phyloP scores from a whole-genome alignment of 2,797 vertebrate genomes.

The Gorsachius magnificus region DNA sequence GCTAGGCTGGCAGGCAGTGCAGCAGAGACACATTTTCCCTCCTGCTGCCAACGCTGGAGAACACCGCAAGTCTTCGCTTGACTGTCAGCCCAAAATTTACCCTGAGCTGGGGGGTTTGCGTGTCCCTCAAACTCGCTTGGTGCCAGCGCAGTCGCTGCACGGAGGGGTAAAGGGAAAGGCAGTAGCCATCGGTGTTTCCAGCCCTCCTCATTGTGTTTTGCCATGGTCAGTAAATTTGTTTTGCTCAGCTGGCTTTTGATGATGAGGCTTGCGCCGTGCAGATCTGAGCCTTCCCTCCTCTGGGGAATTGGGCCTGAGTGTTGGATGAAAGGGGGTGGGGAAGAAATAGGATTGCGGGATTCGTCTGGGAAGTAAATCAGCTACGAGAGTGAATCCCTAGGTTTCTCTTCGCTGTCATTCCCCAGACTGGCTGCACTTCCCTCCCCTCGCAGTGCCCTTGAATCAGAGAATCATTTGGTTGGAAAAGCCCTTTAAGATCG shows the following conservation, averaged over 20 bases:
- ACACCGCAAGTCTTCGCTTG: not conserved
- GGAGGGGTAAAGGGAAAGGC: not conserved
- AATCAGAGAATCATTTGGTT: too few relatives aligned
- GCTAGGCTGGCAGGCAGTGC: not conserved
- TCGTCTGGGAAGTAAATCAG: not conserved
- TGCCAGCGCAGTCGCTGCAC: not conserved
- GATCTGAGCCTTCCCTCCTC: not conserved
- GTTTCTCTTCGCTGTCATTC: not conserved
- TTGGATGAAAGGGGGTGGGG: not conserved
- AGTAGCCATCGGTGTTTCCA: not conserved
- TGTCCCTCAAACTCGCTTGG: not conserved
- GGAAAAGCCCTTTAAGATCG: too few relatives aligned
- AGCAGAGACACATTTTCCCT: not conserved
- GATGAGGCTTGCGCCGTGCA: not conserved
- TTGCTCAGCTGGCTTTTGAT: not conserved
- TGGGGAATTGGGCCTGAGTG: not conserved
- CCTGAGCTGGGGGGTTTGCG: not conserved
- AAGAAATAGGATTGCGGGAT: not conserved
- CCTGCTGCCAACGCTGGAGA: not conserved
- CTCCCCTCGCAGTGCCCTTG: not conserved
- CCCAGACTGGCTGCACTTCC: not conserved
- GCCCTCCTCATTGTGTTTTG: not conserved
- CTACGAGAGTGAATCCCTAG: rapidly evolving
- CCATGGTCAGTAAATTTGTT: not conserved
- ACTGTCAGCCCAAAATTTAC: not conserved